Evolutionary conservation across 2,888 invertebrate genomes (phyloP).

Genomic region (Blera fallax): DNA sequence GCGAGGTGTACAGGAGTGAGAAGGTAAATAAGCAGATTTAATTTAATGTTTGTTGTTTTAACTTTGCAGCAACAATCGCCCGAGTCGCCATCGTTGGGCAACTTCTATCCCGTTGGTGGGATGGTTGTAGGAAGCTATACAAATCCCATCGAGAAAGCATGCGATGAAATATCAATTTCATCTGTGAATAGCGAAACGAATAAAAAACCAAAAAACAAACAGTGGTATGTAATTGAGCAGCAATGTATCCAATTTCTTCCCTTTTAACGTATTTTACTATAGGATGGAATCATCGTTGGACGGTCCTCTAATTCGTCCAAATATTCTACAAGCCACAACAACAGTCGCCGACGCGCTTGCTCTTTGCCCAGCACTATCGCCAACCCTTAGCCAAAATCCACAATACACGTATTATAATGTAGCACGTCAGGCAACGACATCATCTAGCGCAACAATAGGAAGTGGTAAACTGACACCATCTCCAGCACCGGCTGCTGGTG

Average conservation of each 20-base stretch:
- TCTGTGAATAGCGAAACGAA: conserved; percentile 78
- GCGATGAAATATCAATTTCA: conserved; percentile 79
- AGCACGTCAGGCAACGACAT: conserved; percentile 13
- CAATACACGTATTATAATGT: conserved; percentile 44
- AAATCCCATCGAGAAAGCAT: conserved; percentile 38
- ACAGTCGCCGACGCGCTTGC: background rate
- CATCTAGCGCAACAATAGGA: background rate
- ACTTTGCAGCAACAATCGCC: conserved; percentile 34
- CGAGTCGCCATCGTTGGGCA: conserved; percentile 73
- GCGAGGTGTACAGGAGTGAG: too few species aligned
- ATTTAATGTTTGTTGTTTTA: too few species aligned
- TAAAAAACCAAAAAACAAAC: conserved; percentile 79
- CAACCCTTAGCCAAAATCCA: conserved; percentile 37
- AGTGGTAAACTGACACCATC: conserved; percentile 56
- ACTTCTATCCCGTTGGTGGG: conserved; percentile 72
- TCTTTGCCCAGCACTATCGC: conserved; percentile 28
- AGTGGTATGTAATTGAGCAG: conserved; percentile 76
- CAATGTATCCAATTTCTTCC: background rate
- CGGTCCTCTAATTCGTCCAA: conserved; percentile 77
- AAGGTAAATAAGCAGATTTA: too few species aligned
- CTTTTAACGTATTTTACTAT: background rate
- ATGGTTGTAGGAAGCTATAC: conserved; percentile 9
- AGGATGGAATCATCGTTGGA: conserved; percentile 81
- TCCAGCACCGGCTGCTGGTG: conserved; percentile 39
- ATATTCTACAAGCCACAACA: conserved; percentile 38